These are phyloP conservation scores for Micrasema minimum DNA, from an alignment of 1,140 invertebrate species.

Conservation along the genomic window DNA sequence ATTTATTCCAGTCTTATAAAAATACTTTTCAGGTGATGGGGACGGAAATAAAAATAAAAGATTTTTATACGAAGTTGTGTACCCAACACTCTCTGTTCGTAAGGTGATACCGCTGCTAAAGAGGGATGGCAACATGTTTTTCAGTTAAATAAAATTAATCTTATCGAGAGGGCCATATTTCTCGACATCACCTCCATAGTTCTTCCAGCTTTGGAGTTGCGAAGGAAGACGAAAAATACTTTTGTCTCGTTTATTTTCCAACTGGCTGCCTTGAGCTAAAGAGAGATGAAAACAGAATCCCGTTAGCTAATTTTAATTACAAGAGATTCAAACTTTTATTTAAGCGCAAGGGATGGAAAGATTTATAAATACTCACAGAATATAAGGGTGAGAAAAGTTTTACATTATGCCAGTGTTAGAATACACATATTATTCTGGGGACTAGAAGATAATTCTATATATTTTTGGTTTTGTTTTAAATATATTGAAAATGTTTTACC, in stretches of 20 bases:
- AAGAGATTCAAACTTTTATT: conserved; percentile 54
- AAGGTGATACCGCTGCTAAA: conserved; percentile 18
- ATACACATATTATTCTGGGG: too few relatives aligned
- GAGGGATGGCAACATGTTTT: conserved; percentile 50
- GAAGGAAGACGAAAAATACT: conserved; percentile 53
- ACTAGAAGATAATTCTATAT: too few relatives aligned
- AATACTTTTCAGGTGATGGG: conserved; percentile 48
- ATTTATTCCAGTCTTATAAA: conserved; percentile 49
- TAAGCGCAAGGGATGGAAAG: conserved; percentile 57
- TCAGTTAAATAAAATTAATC: conserved; percentile 63
- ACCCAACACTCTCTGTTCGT: conserved; percentile 32
- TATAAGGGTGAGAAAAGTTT: conserved; percentile 58
- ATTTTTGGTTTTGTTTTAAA: too few relatives aligned
- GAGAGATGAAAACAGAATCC: conserved; percentile 24
- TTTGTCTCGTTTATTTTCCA: conserved; percentile 59
- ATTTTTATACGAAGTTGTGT: conserved; percentile 43
- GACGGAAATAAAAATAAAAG: conserved; percentile 52
- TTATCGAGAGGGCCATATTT: conserved; percentile 67
- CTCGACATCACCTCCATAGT: conserved; percentile 63
- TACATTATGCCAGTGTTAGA: too few relatives aligned
- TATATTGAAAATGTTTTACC: too few relatives aligned
- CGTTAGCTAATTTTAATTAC: conserved; percentile 53
- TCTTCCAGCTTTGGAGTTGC: conserved; percentile 64
- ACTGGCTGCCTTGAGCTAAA: background rate
- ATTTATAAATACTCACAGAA: conserved; percentile 62